Evolutionary conservation across 23 tunicate genomes (phyloP), one percentile per base, ranked within the genome.

Genomic region (Halocynthia roretzi): DNA sequence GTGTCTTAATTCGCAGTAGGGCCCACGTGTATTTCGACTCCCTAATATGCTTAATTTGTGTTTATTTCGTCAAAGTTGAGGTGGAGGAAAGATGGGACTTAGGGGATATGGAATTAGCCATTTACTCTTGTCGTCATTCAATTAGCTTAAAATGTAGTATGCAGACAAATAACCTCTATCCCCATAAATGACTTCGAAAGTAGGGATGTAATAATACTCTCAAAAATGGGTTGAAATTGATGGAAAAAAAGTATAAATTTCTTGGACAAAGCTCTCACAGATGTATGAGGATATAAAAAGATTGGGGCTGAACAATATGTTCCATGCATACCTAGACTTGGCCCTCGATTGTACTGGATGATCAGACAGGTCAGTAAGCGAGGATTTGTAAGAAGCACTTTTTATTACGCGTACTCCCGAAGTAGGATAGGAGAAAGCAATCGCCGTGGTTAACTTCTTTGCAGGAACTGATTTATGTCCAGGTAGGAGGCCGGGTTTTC

Each of bases 401-500:
- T 53, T 54, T 7, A 62, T 14, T 51, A 52, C 18, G 19, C 78
- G 18, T 54, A 8, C 78, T 8, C 20, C 10, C 7, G 20, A 19
- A 7, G 68, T 63, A 7, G 78, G 54, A 10, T 73, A 44, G 12
- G 78, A 62, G n/a, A n/a, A n/a, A 15, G 78, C 54, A 31, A 63
- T 63, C 7, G 10, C 10, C 21, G 31, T 52, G 6, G 61, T 49
- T 7, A 73, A 8, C 11, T 62, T 73, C 19, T 62, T 62, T 8
- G 20, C 71, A 49, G 78, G 78, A 19, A 73, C 78, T 15, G 78
- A 49, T 11, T 73, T 8, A 19, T 62, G 78, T 7, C 48, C 61
- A 10, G 78, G 61, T 54, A 81, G 81, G 66, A 92, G 62, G 56
- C 98, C 98, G 7, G 98, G 93, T 23, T 77, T 71, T 52, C 98